Conservation (phyloP, 2,113 vertebrate genomes). For the Podocnemis expansa region DNA sequence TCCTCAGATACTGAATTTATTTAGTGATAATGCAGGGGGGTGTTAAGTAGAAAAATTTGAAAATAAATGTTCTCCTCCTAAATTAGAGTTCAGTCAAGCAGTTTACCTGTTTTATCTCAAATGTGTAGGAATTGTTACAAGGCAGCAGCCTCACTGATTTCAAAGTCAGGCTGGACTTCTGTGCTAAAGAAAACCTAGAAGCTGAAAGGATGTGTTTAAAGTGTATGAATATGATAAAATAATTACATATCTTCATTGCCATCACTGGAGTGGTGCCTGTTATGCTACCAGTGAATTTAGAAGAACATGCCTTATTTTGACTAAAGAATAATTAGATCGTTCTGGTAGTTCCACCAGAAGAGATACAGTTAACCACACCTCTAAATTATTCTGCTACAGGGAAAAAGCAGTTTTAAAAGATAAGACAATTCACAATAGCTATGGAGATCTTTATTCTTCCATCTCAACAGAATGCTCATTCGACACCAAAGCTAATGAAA, state of each 20-base stretch:
- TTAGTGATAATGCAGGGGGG: constrained; percentile 58
- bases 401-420: background rate
- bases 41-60: background rate
- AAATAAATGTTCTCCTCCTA: background rate
- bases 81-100: background rate
- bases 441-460: constrained; percentile 25
- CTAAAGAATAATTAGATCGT: background rate
- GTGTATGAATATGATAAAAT: constrained; percentile 59
- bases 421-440: constrained; percentile 32
- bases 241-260: constrained; percentile 45
- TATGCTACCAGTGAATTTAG: constrained; percentile 62
- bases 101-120: constrained; percentile 64
- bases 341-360: constrained; percentile 43
- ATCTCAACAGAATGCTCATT: background rate
- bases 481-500: background rate
- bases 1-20: constrained; percentile 64
- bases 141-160: constrained; percentile 4
- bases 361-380: constrained; percentile 30
- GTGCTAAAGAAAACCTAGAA: constrained; percentile 60
- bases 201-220: constrained; percentile 70
- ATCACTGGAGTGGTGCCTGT: constrained; percentile 57
- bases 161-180: constrained; percentile 29
- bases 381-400: constrained; percentile 3
- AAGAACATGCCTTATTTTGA: background rate
- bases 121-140: constrained; percentile 69